phyloP scores from a whole-genome alignment of 2,113 vertebrate species.

The Apistogramma diplotaenia region DNA sequence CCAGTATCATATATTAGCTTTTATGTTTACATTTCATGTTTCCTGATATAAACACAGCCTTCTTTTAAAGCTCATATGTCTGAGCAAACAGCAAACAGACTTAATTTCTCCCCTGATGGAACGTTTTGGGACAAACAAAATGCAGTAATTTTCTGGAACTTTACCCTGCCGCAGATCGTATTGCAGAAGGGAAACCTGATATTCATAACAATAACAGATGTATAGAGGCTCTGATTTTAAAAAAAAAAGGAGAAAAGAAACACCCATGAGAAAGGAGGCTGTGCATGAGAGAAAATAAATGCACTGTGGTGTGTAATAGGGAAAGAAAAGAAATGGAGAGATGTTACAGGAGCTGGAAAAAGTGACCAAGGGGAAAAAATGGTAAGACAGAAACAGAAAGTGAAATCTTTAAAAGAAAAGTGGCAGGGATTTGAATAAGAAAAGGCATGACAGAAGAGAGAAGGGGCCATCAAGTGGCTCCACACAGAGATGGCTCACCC shows the following conservation, averaged over 20 bases:
- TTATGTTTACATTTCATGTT: background rate
- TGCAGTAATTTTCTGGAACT: background rate
- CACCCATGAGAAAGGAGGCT: background rate
- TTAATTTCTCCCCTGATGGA: constrained; percentile 6
- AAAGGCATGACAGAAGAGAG: background rate
- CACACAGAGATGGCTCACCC: constrained; percentile 40
- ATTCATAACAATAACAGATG: constrained; percentile 44
- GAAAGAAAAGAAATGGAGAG: background rate
- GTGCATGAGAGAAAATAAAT: background rate
- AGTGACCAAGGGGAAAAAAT: constrained; percentile 14
- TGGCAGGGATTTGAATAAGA: background rate
- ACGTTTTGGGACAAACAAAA: background rate
- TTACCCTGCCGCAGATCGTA: background rate
- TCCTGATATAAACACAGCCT: background rate
- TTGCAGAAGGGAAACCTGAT: constrained; percentile 11
- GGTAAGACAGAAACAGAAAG: background rate
- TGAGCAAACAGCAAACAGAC: background rate
- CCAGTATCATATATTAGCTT: background rate
- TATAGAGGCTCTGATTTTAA: background rate
- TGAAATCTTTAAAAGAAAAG: background rate
- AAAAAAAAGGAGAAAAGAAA: background rate
- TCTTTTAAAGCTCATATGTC: constrained; percentile 13
- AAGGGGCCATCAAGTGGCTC: constrained; percentile 7
- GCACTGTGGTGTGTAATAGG: background rate
- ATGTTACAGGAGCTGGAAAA: constrained; percentile 18